Base-by-base conservation (phyloP, 2,113 vertebrate genomes). In the Plectropomus leopardus region DNA sequence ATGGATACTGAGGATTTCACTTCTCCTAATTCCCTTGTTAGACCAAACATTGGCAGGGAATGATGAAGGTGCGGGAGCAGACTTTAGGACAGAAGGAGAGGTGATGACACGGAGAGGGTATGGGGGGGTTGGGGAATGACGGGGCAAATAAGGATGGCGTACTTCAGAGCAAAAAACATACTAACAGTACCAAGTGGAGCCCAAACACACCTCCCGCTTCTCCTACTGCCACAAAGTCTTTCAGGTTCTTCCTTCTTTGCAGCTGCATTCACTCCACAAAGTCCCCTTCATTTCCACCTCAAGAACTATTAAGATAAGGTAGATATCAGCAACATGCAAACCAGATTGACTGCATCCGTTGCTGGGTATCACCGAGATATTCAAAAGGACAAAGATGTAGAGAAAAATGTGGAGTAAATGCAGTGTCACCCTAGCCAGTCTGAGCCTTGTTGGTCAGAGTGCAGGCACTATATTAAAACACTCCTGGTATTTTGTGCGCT, bases 401-500 rank as follows among this genome's bases (percentile, higher is more conserved):
- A 85, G 48, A 48, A 68, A 58, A 66, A 78, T 34, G 63, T 75
- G 67, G 71, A 83, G 74, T 58, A 36, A 87, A 88, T 80, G 70
- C 85, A 89, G 82, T 80, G 69, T 89, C 63, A 55, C 76, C 34
- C 76, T 80, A 74, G 76, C 76, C 86, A 81, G 83, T 84, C 77
- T 78, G 71, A 86, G 84, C 75, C 67, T 80, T 53, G 61, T 76
- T 88, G 82, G 85, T 89, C 82, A 91, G 83, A 90, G 76, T 82
- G 78, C 78, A 92, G 93, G 92, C 91, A 93, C 92, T 89, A 67
- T 82, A 73, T 85, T 79, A 84, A 86, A 92, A 90, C 87, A 92
- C 81, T 89, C 86, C 71, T 16, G 80, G 84, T 91, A 87, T 82
- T 88, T 90, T 93, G 89, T 93, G 89, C 86, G 80, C 90, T 47